These are phyloP conservation scores for Lymantria monacha DNA, from an alignment of 2,888 invertebrate genomes.

Conservation along the genomic window DNA sequence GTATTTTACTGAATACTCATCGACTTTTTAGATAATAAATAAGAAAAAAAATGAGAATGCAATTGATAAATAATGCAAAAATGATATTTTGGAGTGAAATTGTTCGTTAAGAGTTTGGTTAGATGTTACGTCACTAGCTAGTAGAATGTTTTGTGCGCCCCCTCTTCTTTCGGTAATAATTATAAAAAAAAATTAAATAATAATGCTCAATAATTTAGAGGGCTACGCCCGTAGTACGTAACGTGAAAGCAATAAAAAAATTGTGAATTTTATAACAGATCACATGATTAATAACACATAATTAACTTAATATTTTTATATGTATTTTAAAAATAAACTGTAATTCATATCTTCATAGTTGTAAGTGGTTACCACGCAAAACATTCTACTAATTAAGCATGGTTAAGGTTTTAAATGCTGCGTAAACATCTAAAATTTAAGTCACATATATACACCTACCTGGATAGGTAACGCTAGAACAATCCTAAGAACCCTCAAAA, in stretches of 20 bases:
- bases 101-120: constrained; percentile 59
- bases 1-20: constrained; percentile 74
- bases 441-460: constrained; percentile 19
- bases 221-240: constrained; percentile 48
- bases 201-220: constrained; percentile 78
- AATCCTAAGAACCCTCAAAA: constrained; percentile 13
- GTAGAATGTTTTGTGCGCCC: constrained; percentile 75
- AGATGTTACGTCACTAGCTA: constrained; percentile 55
- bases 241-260: constrained; percentile 72
- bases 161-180: constrained; percentile 66
- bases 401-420: constrained; percentile 26
- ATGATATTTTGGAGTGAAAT: constrained; percentile 72
- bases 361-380: constrained; percentile 68
- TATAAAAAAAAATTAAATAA: constrained; percentile 62
- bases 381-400: constrained; percentile 64
- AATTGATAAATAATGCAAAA: constrained; percentile 43
- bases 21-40: constrained; percentile 81
- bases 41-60: constrained; percentile 51
- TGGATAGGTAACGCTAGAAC: constrained; percentile 25
- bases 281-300: constrained; percentile 54
- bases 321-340: constrained; percentile 77
- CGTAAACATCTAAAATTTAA: constrained; percentile 4
- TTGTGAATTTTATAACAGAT: constrained; percentile 68
- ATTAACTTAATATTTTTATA: constrained; percentile 79
- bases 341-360: constrained; percentile 80